Base-by-base conservation (phyloP, 2,888 invertebrate genomes). In the Lithophane socia region DNA sequence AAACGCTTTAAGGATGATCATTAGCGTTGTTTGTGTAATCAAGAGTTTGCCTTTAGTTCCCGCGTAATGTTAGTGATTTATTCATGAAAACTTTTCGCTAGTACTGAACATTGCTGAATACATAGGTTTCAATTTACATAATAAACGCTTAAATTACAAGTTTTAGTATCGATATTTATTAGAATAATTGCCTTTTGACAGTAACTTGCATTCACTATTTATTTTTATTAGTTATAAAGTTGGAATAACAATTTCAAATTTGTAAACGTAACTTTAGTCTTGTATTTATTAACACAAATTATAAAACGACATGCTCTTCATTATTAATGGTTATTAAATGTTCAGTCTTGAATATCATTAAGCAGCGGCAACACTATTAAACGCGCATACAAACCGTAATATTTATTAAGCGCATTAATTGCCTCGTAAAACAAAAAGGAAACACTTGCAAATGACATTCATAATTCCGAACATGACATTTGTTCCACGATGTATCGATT, bases 21-120 rank as follows among this genome's bases (percentile, higher is more conserved):
- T 88, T 86, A 84, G 70, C 37, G 77, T 75, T 84, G 80, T 83
- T 86, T 80, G 76, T 82, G 82, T 80, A 80, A 86, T 77, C 79
- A 84, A 80, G 65, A 70, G 49, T 66, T 42, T 58, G 16, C 69
- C 52, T 21, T 21, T 24, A 67, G 56, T 37, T 47, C 16, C 12
- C 37, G n/a, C 54, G 10, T 16, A 61, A 52, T 56, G 9, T 60
- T 67, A 49, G 42, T 54, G 16, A 47, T 81, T 85, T 81, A 68
- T 75, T 75, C 65, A 67, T 60, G n/a, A 60, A n/a, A n/a, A 47
- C 13, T 67, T 73, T 60, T 16, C 42, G 10, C 54, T 42, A 52
- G 52, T 16, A 75, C 29, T 13, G 37, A 52, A 52, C 44, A 47
- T 10, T 47, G 37, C 58, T 79, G 58, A 47, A 47, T 73, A 56